Conservation (phyloP, 2,888 invertebrate genomes). For the Aleiodes testaceus region DNA sequence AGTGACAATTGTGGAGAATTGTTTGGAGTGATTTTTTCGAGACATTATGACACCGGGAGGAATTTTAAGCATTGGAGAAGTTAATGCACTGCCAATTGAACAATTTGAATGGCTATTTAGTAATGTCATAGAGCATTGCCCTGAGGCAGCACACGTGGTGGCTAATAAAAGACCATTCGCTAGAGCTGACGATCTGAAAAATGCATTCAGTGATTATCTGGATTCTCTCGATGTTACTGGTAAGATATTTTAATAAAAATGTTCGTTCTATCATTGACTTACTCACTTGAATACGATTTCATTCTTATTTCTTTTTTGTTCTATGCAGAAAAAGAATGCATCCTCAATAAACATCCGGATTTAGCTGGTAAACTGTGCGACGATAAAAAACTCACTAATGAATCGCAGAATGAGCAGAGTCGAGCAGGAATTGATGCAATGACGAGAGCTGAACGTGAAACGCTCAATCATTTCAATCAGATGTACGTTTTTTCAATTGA, state of each 20-base stretch:
- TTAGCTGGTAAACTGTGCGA: constrained; percentile 77
- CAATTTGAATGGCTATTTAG: constrained; percentile 77
- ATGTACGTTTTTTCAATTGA: constrained; percentile 59
- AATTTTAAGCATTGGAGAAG: constrained; percentile 73
- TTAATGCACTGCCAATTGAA: constrained; percentile 75
- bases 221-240: constrained; percentile 75
- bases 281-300: constrained; percentile 18
- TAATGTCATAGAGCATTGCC: constrained; percentile 79
- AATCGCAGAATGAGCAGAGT: constrained; percentile 77
- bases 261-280: background rate
- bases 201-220: constrained; percentile 76
- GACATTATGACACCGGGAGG: constrained; percentile 52
- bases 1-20: too few species aligned
- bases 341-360: constrained; percentile 79
- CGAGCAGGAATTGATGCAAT: constrained; percentile 76
- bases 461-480: constrained; percentile 73
- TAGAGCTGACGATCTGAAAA: constrained; percentile 73
- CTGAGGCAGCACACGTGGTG: constrained; percentile 75
- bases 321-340: constrained; percentile 74
- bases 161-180: constrained; percentile 75
- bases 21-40: too few species aligned
- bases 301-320: background rate
- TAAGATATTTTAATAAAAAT: constrained; percentile 59
- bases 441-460: constrained; percentile 74
- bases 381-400: constrained; percentile 75